Evolutionary conservation across 1,140 invertebrate genomes (phyloP), one percentile per base, ranked within the genome.

Genomic region (Battus philenor): DNA sequence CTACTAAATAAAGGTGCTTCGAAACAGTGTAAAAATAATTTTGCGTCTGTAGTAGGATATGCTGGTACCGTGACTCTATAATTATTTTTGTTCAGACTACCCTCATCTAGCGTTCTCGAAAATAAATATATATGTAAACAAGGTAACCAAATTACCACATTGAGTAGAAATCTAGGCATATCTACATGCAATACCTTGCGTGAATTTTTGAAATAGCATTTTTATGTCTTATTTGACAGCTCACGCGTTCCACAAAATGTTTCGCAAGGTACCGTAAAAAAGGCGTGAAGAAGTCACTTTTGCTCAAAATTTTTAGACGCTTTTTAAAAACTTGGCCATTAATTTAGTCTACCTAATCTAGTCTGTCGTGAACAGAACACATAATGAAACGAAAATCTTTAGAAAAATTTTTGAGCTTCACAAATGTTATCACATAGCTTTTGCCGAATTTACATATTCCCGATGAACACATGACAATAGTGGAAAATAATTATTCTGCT

Each of bases 11-110:
- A 36, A 56, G 54, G 77, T 84, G 77, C 80, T 54, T 66, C 64
- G 60, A 74, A 62, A 70, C 62, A 57, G 70, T 78, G 75, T 68
- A 80, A 78, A 81, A 84, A 80, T 76, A 78, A 69, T 56, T 75
- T 72, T 68, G 60, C 61, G 52, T 64, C 52, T 65, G 58, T 51
- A 55, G 54, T 48, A 51, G 46, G 60, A 68, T 69, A 71, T 67
- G 66, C 55, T 65, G 49, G 65, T 68, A 74, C 77, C 70, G 72
- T 72, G 70, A 81, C 72, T 69, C 56, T 26, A 57, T 38, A 44
- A 43, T 47, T 26, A 11, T 11, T 26, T 39, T 10, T 39, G 10
- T 39, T 24, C 16, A 38, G n/a, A n/a, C 24, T 4, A 4, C 34
- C 26, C n/a, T 20, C 22, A 9, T 11, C 36, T 39, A 39, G 36